Evolutionary conservation across 2,113 vertebrate genomes (phyloP).

Genomic region (Phylloscopus trochilus): DNA sequence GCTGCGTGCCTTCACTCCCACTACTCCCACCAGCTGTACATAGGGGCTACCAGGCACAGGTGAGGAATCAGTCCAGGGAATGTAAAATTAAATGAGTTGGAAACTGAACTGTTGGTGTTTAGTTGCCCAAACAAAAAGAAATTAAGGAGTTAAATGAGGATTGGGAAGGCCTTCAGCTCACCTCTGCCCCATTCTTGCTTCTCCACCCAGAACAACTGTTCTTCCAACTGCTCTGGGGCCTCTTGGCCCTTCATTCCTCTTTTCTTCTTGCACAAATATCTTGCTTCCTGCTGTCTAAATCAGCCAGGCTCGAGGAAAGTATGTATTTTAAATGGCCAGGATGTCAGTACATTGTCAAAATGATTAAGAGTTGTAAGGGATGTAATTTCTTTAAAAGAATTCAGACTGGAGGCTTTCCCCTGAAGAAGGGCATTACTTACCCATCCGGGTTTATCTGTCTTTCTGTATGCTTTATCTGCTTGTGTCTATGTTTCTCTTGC

Average conservation of each 20-base stretch:
- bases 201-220: background rate
- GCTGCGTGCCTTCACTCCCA: background rate
- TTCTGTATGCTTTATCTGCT: background rate
- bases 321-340: background rate
- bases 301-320: background rate
- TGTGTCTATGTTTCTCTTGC: background rate
- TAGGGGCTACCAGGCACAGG: background rate
- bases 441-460: background rate
- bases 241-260: constrained; percentile 41
- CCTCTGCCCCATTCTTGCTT: background rate
- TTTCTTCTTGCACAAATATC: constrained; percentile 43
- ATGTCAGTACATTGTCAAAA: constrained; percentile 24
- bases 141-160: background rate
- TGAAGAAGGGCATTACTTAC: background rate
- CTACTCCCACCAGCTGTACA: background rate
- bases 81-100: background rate
- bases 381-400: constrained; percentile 14
- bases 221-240: constrained; percentile 2
- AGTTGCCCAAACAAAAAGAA: background rate
- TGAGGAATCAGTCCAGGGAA: background rate
- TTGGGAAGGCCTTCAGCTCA: background rate
- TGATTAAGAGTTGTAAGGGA: background rate
- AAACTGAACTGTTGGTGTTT: background rate
- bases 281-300: constrained; percentile 37
- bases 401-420: background rate